Base-by-base conservation (phyloP, 2,797 vertebrate species). In the Diplodus puntazzo region DNA sequence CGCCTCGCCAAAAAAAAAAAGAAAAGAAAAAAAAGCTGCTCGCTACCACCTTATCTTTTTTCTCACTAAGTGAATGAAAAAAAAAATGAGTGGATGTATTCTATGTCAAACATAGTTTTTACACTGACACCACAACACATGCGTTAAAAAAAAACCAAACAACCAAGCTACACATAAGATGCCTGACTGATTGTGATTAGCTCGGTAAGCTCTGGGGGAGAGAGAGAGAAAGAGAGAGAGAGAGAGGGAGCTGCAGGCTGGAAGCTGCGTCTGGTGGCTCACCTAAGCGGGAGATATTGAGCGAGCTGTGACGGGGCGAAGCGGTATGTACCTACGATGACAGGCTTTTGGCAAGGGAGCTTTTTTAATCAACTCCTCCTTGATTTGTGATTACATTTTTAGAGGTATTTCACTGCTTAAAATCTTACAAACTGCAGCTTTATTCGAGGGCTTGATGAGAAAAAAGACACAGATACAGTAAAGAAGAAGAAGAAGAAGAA, bases 341-440 rank as follows among this genome's bases (percentile, higher is more conserved):
- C 80, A 72, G 71, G 58, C 65, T 74, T 87, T 76, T 81, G 80
- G 82, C 78, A 59, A 66, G 80, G 73, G 72, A 82, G 80, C 78
- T 70, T 86, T 80, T 68, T 69, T 42, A 74, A 79, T 86, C 80
- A 79, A 64, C 86, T 72, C 72, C 52, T 69, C 61, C 43, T 79
- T 88, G 64, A 88, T 87, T 84, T 61, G 74, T 84, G 71, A 81
- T 87, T 79, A 81, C 69, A 84, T 83, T 85, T 85, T 88, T 69
- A 72, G 90, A 94, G 90, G 92, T 90, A 91, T 92, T 88, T 89
- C 81, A 87, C 83, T 75, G 83, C 83, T 89, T 90, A 69, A 79
- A 89, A 90, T 87, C 90, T 89, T 93, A 92, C 93, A 94, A 93
- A 94, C 84, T 93, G 93, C 93, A 94, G 94, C 93, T 94, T 92